These are phyloP conservation scores for Parnassius apollo DNA, from an alignment of 2,888 invertebrate genomes.

Conservation along the genomic window DNA sequence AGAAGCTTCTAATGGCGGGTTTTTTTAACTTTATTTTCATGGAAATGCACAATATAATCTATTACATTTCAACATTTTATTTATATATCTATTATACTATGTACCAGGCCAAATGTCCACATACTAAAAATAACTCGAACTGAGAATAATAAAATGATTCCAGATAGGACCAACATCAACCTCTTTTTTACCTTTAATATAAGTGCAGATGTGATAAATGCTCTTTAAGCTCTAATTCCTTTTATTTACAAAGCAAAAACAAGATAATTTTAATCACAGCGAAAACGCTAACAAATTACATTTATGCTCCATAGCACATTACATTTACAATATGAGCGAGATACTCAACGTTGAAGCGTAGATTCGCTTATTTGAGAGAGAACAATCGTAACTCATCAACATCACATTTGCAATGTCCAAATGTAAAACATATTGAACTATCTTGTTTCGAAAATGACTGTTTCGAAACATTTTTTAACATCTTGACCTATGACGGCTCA, in stretches of 20 bases:
- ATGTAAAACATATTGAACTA: not conserved
- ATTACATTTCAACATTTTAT: not conserved
- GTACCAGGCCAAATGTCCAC: slow-evolving; percentile 39
- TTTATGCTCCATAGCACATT: slow-evolving; percentile 25
- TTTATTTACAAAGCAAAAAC: slow-evolving; percentile 45
- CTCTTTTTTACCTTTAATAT: slow-evolving; percentile 38
- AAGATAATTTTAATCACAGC: slow-evolving; percentile 43
- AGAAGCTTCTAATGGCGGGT: slow-evolving; percentile 22
- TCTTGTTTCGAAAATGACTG: slow-evolving; percentile 1
- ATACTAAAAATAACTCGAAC: slow-evolving; percentile 36
- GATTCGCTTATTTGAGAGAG: slow-evolving; percentile 13
- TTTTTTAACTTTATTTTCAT: slow-evolving; percentile 8
- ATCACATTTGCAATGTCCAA: slow-evolving; percentile 6
- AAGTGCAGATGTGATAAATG: slow-evolving; percentile 56
- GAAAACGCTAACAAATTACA: slow-evolving; percentile 36
- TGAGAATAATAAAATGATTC: slow-evolving; percentile 41
- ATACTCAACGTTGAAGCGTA: slow-evolving; percentile 14
- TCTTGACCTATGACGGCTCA: not conserved
- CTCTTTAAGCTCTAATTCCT: slow-evolving; percentile 37
- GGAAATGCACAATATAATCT: slow-evolving; percentile 14
- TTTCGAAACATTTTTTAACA: not conserved
- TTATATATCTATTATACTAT: slow-evolving; percentile 1
- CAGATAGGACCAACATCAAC: slow-evolving; percentile 29
- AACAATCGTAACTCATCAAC: slow-evolving; percentile 13
- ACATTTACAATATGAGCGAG: slow-evolving; percentile 8